Percentiles rank a stretch among this genome's conserved stretches.
phyloP scores from a whole-genome alignment of 2,888 invertebrate genomes.

The Drosophila tripunctata region DNA sequence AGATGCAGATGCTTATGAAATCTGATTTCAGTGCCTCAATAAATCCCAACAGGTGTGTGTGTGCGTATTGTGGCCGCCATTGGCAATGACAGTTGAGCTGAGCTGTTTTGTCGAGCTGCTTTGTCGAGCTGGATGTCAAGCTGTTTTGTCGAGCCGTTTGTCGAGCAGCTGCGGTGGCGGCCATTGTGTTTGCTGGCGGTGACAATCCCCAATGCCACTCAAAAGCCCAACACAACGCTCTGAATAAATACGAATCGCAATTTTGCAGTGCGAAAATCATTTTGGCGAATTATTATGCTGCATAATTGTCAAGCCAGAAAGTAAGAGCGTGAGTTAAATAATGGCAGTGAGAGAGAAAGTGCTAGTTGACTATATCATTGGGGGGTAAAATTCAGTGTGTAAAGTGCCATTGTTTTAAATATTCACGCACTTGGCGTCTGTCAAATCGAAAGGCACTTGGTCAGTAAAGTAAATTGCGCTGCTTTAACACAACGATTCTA shows the following conservation, averaged over 20 bases:
- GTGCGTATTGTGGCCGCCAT: conserved; percentile 32
- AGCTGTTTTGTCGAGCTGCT: conserved; percentile 23
- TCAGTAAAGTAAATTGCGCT: conserved; percentile 19
- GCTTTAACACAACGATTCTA: conserved; percentile 29
- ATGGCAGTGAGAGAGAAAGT: neutral
- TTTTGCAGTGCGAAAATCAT: conserved; percentile 27
- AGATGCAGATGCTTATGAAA: conserved; percentile 31
- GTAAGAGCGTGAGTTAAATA: neutral
- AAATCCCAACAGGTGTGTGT: conserved; percentile 48
- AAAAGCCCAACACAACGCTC: conserved; percentile 15
- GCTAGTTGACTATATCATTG: neutral
- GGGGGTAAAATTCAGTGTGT: neutral
- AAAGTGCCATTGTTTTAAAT: conserved; percentile 10
- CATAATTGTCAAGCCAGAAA: conserved; percentile 38
- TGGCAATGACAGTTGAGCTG: conserved; percentile 54
- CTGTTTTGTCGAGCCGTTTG: conserved; percentile 9
- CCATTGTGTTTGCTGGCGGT: conserved; percentile 45
- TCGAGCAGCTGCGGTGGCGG: conserved; percentile 17
- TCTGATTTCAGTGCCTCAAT: conserved; percentile 2
- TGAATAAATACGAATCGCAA: conserved; percentile 48
- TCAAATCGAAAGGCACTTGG: conserved; percentile 2
- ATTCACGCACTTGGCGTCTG: conserved; percentile 1
- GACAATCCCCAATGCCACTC: conserved; percentile 61
- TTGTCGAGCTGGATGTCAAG: conserved; percentile 17
- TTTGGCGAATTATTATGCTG: conserved; percentile 62